Evolutionary conservation across 2,113 vertebrate genomes (phyloP).

Genomic region (Pterocles gutturalis): DNA sequence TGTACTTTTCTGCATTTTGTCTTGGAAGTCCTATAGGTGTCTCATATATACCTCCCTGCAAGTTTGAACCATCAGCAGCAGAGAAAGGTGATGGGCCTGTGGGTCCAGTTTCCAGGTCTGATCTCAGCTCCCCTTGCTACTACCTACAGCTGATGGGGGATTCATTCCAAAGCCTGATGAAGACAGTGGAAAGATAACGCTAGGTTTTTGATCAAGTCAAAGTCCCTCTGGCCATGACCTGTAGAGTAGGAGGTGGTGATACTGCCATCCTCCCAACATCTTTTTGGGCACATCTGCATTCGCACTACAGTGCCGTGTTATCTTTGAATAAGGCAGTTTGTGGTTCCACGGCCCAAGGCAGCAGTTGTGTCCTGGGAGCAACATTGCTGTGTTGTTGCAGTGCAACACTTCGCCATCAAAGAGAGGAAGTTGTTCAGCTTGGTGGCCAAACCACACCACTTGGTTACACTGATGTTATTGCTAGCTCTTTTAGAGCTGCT

Average conservation of each 20-base stretch:
- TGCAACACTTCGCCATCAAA: neutral
- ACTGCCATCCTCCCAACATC: neutral
- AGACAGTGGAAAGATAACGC: neutral
- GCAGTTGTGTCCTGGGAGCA: neutral
- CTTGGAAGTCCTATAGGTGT: neutral
- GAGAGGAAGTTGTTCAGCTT: neutral
- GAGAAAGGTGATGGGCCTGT: neutral
- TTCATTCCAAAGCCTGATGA: neutral
- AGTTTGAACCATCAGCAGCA: neutral
- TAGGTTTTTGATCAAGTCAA: neutral
- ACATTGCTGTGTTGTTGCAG: neutral
- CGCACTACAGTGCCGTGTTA: neutral
- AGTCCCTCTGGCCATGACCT: neutral
- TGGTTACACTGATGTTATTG: neutral
- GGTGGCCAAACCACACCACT: neutral
- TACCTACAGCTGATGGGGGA: neutral
- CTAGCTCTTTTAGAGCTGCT: neutral
- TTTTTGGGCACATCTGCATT: neutral
- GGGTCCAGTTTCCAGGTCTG: neutral
- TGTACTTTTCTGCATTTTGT: neutral
- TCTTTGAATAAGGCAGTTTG: neutral
- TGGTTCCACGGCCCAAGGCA: neutral
- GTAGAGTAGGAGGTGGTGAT: neutral
- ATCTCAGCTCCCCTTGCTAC: neutral
- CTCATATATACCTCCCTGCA: neutral